Evolutionary conservation across 2,888 invertebrate genomes (phyloP).

Genomic region (Lymantria monacha): DNA sequence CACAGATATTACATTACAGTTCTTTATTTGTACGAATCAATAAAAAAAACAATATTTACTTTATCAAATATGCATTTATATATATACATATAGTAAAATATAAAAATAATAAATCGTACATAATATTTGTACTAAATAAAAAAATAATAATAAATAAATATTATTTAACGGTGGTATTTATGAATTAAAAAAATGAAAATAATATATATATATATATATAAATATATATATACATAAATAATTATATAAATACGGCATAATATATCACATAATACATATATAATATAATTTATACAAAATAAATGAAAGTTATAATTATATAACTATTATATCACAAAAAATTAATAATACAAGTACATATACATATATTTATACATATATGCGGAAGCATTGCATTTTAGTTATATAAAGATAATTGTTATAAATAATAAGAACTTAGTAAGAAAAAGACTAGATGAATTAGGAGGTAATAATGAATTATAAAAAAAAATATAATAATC

Average conservation of each 20-base stretch:
- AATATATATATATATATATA: not conserved
- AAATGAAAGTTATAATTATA: conserved; percentile 10
- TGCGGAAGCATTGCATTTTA: conserved; percentile 12
- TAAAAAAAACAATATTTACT: conserved; percentile 32
- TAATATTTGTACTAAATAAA: not conserved
- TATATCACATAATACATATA: not conserved
- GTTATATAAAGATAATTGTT: conserved; percentile 28
- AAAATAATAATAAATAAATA: not conserved
- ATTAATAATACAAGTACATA: conserved; percentile 29
- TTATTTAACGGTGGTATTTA: not conserved
- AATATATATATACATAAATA: not conserved
- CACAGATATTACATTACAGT: conserved; percentile 37
- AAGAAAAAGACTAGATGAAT: conserved; percentile 61
- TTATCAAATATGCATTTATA: conserved; percentile 14
- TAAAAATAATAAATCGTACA: not conserved
- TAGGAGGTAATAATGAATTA: conserved; percentile 20
- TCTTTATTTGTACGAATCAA: conserved; percentile 76
- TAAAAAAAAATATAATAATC: conserved; percentile 30
- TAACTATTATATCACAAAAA: conserved; percentile 20
- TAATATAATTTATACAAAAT: conserved; percentile 7
- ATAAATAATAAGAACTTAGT: conserved; percentile 48
- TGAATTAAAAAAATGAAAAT: not conserved
- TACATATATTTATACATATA: not conserved
- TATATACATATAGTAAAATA: conserved; percentile 15
- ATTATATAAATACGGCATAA: not conserved